A percentile compares a stretch with the other conserved stretches of the same genome.
These are phyloP conservation scores for Copsychus sechellarum DNA, from an alignment of 2,113 vertebrate species.

Conservation along the genomic window DNA sequence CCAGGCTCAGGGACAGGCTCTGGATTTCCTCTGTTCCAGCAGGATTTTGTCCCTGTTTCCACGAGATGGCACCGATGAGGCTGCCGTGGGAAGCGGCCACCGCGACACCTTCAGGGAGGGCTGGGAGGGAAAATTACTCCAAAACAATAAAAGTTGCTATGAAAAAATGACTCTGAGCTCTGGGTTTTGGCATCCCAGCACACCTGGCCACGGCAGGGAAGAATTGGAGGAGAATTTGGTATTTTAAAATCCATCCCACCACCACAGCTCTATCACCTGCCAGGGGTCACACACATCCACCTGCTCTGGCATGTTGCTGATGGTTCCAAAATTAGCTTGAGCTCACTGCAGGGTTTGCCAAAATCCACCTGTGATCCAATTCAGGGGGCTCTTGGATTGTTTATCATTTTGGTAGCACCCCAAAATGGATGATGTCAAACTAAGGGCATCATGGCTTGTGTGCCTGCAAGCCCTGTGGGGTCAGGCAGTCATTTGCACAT, in stretches of 20 bases:
- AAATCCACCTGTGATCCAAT: neutral
- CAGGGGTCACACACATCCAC: rapidly evolving
- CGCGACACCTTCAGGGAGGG: neutral
- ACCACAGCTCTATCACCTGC: neutral
- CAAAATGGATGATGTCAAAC: neutral
- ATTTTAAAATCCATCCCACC: neutral
- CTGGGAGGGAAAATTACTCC: rapidly evolving
- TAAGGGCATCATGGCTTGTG: rapidly evolving
- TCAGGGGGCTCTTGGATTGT: neutral
- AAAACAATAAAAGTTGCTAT: neutral
- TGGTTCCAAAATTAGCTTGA: rapidly evolving
- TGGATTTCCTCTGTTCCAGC: neutral
- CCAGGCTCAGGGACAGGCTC: neutral
- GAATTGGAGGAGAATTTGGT: neutral
- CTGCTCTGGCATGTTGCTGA: rapidly evolving
- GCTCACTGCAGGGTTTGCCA: neutral
- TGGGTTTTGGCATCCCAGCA: neutral
- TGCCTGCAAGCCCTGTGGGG: neutral
- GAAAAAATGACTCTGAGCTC: neutral
- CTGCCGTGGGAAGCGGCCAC: neutral
- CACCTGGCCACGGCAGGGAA: neutral
- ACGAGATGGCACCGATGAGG: slow-evolving; percentile 48
- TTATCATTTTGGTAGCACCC: neutral
- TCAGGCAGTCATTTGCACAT: neutral
- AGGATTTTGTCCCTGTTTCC: neutral